These are phyloP conservation scores for Hypomecis atomaria DNA, from an alignment of 2,888 invertebrate species.

Conservation along the genomic window DNA sequence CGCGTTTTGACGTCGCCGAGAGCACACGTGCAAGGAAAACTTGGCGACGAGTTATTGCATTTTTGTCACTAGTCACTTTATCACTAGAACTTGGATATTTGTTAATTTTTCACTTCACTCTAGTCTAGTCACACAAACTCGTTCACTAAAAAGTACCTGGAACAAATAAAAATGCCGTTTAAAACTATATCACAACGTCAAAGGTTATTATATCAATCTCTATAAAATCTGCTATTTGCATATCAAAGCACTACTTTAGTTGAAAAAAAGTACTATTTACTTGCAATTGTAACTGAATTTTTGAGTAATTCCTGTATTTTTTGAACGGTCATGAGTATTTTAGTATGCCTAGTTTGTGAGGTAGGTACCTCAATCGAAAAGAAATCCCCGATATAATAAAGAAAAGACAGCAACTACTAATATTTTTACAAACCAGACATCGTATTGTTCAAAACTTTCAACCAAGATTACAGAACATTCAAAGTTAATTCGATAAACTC, in stretches of 20 bases:
- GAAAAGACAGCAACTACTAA: conserved; percentile 9
- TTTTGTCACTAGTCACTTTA: conserved; percentile 8
- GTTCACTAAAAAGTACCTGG: conserved; percentile 20
- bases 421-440: conserved; percentile 11
- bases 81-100: background rate
- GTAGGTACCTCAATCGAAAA: background rate
- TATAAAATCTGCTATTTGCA: too few species aligned
- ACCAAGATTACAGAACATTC: conserved; percentile 20
- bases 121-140: conserved; percentile 18
- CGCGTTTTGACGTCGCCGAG: conserved; percentile 63
- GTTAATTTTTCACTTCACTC: conserved; percentile 12
- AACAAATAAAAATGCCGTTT: conserved; percentile 5
- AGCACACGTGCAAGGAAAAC: conserved; percentile 44
- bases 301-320: too few species aligned
- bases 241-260: too few species aligned
- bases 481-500: conserved; percentile 33
- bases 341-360: too few species aligned
- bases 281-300: too few species aligned
- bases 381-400: background rate
- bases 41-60: conserved; percentile 37
- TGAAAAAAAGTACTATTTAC: too few species aligned
- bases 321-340: too few species aligned
- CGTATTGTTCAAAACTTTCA: conserved; percentile 39
- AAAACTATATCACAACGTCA: too few species aligned
- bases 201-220: too few species aligned